Conservation (phyloP, 2,888 invertebrate genomes). For the Nomada ruficornis region DNA sequence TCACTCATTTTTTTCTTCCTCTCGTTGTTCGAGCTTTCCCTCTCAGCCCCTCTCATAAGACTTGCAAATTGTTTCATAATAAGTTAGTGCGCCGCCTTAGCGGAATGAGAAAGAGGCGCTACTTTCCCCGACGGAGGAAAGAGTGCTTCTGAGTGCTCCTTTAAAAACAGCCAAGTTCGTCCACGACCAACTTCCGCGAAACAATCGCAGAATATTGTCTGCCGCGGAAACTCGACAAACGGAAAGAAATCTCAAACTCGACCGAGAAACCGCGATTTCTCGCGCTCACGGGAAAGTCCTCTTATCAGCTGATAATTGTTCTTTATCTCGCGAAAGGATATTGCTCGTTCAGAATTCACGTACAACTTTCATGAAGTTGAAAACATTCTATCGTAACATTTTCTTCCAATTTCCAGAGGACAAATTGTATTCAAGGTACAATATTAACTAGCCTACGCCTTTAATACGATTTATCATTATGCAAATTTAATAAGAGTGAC, state of each 20-base stretch:
- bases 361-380: too few species aligned
- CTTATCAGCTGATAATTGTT: constrained; percentile 23
- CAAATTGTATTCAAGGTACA: too few species aligned
- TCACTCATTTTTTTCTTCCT: neutral
- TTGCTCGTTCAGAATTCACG: too few species aligned
- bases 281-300: neutral
- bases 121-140: constrained; percentile 35
- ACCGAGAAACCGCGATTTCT: neutral
- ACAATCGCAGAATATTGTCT: constrained; percentile 46
- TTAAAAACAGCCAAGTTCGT: constrained; percentile 46
- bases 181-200: constrained; percentile 36
- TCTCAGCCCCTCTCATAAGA: constrained; percentile 67
- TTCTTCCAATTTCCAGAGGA: too few species aligned
- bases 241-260: constrained; percentile 11
- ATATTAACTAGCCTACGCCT: too few species aligned
- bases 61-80: constrained; percentile 77
- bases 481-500: too few species aligned
- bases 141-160: constrained; percentile 52
- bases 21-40: constrained; percentile 16
- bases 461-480: too few species aligned
- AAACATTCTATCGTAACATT: too few species aligned
- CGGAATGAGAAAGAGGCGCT: constrained; percentile 41
- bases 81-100: constrained; percentile 68
- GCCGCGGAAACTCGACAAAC: neutral
- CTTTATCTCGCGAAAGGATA: neutral